Evolutionary conservation across 2,113 vertebrate genomes (phyloP), one percentile per base, ranked within the genome.

Genomic region (Ictalurus furcatus): DNA sequence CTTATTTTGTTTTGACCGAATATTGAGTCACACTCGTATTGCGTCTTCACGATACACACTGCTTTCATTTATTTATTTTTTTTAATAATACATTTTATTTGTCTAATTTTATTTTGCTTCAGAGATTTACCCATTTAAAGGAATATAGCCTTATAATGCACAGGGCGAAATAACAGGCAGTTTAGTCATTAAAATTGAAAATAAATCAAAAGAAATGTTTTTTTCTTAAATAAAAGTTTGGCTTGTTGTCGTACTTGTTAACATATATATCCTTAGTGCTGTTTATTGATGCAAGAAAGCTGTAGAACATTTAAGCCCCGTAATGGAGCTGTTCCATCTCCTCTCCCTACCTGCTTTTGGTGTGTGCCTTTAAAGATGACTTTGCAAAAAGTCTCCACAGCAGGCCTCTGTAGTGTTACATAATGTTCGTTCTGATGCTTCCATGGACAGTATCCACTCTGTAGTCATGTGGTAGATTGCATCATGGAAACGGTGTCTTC

Each of bases 341-440:
- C 1, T n/a, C 21, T 17, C 40, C 28, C 8, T 48, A 40, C 30
- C 83, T 80, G 59, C 67, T 67, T 48, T 65, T 28, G 44, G 25
- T 37, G 28, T 69, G 74, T 88, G 73, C 63, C 79, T 71, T 63
- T 73, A 88, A 90, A 90, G 54, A 76, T 90, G 87, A 88, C 52
- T 9, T 34, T 85, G 65, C 67, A 78, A 28, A 44, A 52, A n/a
- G 13, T 56, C 28, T 58, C 54, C 37, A 80, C 34, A 48, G 23
- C 28, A 34, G 8, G 65, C 67, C 67, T 65, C 85, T 79, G 54
- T 17, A 13, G 40, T 78, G 69, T 84, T 90, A 61, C 82, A 37
- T 71, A 89, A 87, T 65, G n/a, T 7, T 87, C 25, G 21, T 89
- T 59, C 79, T 71, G 48, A 87, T 89, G 85, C 63, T 85, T 71